A percentile compares a stretch with the other conserved stretches of the same genome.
phyloP scores from a whole-genome alignment of 2,113 vertebrate species.

The Apodemus speciosus region DNA sequence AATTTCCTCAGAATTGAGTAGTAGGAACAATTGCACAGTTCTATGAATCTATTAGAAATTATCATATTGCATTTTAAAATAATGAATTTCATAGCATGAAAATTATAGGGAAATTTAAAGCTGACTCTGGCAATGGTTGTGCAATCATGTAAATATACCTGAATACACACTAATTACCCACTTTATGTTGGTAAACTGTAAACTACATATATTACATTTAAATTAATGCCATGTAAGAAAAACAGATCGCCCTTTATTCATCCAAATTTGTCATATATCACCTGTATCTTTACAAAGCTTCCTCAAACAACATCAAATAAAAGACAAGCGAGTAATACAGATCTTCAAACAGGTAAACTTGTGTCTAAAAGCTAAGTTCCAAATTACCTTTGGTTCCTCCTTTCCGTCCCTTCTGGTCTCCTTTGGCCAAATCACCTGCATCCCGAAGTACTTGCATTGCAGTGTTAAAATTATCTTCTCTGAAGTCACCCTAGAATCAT shows the following conservation, averaged over 20 bases:
- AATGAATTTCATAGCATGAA: not conserved
- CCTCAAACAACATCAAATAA: not conserved
- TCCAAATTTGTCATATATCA: not conserved
- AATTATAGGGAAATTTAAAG: not conserved
- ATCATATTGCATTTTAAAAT: not conserved
- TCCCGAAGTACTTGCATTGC: constrained; percentile 98
- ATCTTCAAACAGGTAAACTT: not conserved
- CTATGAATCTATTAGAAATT: not conserved
- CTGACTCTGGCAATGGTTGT: not conserved
- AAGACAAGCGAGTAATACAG: not conserved
- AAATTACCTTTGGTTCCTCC: constrained; percentile 95
- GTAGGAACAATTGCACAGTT: not conserved
- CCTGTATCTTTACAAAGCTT: not conserved
- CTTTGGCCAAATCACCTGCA: constrained; percentile 93
- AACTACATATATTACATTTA: not conserved
- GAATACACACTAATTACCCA: not conserved
- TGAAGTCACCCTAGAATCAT: constrained; percentile 93
- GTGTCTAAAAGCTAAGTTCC: not conserved
- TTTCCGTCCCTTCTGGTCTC: constrained; percentile 94
- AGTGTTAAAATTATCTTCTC: constrained; percentile 99
- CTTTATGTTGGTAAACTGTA: not conserved
- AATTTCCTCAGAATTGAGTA: not conserved
- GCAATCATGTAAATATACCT: not conserved
- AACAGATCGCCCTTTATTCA: not conserved
- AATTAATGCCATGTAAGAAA: not conserved